Evolutionary conservation across 92 coral and sea anemone genomes (phyloP), one percentile per base, ranked within the genome.

Genomic region (Ricordea florida): DNA sequence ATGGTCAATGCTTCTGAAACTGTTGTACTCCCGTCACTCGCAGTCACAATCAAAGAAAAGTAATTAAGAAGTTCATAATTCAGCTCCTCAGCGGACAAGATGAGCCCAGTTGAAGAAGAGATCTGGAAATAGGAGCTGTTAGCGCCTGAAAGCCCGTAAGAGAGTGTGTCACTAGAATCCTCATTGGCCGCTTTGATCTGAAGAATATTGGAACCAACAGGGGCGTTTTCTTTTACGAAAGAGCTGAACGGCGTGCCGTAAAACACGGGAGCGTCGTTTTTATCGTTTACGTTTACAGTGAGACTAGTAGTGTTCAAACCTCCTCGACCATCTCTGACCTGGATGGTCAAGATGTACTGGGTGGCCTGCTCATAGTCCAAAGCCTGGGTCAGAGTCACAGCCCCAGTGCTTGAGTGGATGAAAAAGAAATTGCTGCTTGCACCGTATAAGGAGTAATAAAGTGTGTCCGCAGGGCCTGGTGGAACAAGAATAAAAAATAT

Each of bases 301-400:
- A 85, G 22, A 27, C 86, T 80, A 5, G 86, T 85, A 1, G 90
- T 46, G 48, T 81, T 76, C 40, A 69, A 52, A 44, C 72, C 85
- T 9, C 85, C 90, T 34, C 74, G 61, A 34, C 96, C 85, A 20
- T 90, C 96, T 23, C 71, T 72, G 50, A 56, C 96, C 43, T 55
- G 51, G 18, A 86, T 83, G 21, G 96, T 90, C 31, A 85, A 38
- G 16, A 62, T 58, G 73, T 80, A 42, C 64, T 74, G 75, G 41
- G 84, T 14, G 5, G 41, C 32, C 38, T 73, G 46, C 42, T 85
- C 96, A 51, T 83, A 74, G 85, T 90, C 88, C 7, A 85, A 75
- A 7, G 84, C 79, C 13, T 61, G 37, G 2, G 91, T 72, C 3
- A 90, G 72, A 20, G 91, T 74, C 15, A 90, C 58, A 21, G 81